These are phyloP conservation scores for Anthopleura xanthogrammica DNA, from an alignment of 92 coral and sea anemone species.

Conservation along the genomic window DNA sequence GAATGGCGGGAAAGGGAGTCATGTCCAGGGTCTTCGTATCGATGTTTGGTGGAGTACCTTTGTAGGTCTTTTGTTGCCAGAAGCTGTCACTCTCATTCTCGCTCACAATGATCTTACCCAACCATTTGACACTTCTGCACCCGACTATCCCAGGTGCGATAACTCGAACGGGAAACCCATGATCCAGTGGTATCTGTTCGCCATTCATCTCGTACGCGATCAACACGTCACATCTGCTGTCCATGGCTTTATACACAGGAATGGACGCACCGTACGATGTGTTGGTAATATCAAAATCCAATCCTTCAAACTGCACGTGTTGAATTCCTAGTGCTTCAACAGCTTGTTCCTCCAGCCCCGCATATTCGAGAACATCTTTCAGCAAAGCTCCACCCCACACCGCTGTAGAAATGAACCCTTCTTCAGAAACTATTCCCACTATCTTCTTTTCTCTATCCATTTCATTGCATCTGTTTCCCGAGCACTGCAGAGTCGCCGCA, in stretches of 20 bases:
- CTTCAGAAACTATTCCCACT: constrained; percentile 45
- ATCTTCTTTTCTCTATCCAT: constrained; percentile 39
- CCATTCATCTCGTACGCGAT: constrained; percentile 72
- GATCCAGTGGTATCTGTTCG: constrained; percentile 45
- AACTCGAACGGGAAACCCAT: constrained; percentile 57
- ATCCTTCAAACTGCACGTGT: constrained; percentile 60
- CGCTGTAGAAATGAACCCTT: constrained; percentile 59
- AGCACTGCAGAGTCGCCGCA: constrained; percentile 56
- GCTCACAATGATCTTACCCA: constrained; percentile 42
- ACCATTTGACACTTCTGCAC: constrained; percentile 64
- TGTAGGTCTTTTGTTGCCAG: constrained; percentile 74
- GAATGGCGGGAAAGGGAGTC: constrained; percentile 61
- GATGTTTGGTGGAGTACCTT: constrained; percentile 59
- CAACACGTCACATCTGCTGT: constrained; percentile 50
- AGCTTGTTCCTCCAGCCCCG: constrained; percentile 42
- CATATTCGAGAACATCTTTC: constrained; percentile 51
- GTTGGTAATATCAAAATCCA: constrained; percentile 54
- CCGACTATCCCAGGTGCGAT: constrained; percentile 67
- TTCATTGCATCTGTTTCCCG: constrained; percentile 56
- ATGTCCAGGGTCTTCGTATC: constrained; percentile 69
- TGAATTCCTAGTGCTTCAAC: constrained; percentile 27
- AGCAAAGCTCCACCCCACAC: constrained; percentile 56
- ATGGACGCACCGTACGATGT: constrained; percentile 58
- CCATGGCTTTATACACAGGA: constrained; percentile 49
- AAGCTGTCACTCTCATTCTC: constrained; percentile 50